Evolutionary conservation across 1,140 invertebrate genomes (phyloP), one percentile per base, ranked within the genome.

Genomic region (Paraescarpia echinospica): DNA sequence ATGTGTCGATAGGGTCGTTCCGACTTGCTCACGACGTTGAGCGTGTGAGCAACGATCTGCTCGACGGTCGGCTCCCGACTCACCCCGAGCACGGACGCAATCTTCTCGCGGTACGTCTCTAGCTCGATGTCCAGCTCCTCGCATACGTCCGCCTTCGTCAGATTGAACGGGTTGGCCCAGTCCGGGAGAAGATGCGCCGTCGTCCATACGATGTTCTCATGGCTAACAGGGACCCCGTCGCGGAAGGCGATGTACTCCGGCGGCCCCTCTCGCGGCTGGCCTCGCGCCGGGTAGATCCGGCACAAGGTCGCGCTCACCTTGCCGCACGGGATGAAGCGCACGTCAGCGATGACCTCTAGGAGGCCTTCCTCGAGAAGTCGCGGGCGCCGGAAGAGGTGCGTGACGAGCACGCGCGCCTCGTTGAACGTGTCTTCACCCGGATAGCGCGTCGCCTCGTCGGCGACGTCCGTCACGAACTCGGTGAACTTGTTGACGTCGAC

Each of bases 121-220:
- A 88, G 35, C n/a, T 41, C 27, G 9, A 51, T 77, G 1, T 35
- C 35, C 1, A 33, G 35, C 1, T 92, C 34, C 33, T 51, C 90
- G 34, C 27, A n/a, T 0, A 89, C 35, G 89, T 93, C 89, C n/a
- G 35, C 34, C 35, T 91, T 51, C 33, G 41, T 35, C 27, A 92
- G 90, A 59, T 41, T 31, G 90, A 51, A 91, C 12, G 92, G 92
- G 51, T 93, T 92, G 0, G 93, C 93, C 93, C 93, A 93, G 92
- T 90, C 89, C n/a, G 93, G 93, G 6, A 93, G 92, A 8, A 93
- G 90, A 33, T 77, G 89, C 1, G 34, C 34, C 34, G 35, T 91
- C 33, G 35, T 91, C 93, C 93, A 93, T 22, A 92, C 77, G 31
- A 93, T 33, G 31, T 59, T 92, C 89, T 93, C 91, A 35, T 93